These are phyloP conservation scores for Acanthococcus lagerstroemiae DNA, from an alignment of 2,888 invertebrate species.

Conservation along the genomic window DNA sequence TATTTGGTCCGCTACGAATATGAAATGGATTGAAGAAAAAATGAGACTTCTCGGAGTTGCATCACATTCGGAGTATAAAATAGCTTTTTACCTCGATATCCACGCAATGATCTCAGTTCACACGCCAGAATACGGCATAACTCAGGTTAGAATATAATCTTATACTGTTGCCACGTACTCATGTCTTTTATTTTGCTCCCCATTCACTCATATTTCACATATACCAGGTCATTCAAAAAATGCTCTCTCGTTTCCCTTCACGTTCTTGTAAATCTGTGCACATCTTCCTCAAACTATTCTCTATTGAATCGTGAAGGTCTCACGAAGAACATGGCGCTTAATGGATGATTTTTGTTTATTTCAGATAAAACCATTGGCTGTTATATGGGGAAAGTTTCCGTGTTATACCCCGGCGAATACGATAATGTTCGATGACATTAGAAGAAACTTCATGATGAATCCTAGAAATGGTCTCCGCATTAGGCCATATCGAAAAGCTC, in stretches of 20 bases:
- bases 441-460: slow-evolving; percentile 95
- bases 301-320: neutral
- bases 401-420: slow-evolving; percentile 76
- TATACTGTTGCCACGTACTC: too few relatives aligned
- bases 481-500: slow-evolving; percentile 81
- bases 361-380: slow-evolving; percentile 85
- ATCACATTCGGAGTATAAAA: slow-evolving; percentile 72
- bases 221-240: too few relatives aligned
- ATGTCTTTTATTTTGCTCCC: too few relatives aligned
- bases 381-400: slow-evolving; percentile 91
- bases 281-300: too few relatives aligned
- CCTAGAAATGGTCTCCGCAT: slow-evolving; percentile 87
- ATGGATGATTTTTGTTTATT: neutral
- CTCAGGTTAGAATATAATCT: slow-evolving; percentile 76
- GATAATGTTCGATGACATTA: slow-evolving; percentile 95
- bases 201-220: too few relatives aligned
- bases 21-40: slow-evolving; percentile 98
- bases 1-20: slow-evolving; percentile 96
- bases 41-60: slow-evolving; percentile 86
- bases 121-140: slow-evolving; percentile 78
- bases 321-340: neutral
- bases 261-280: too few relatives aligned
- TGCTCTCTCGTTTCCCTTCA: too few relatives aligned
- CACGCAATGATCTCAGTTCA: slow-evolving; percentile 92
- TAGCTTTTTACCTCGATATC: slow-evolving; percentile 83